Evolutionary conservation across 2,113 vertebrate genomes (phyloP), one percentile per base, ranked within the genome.

Genomic region (Ctenomys sociabilis): DNA sequence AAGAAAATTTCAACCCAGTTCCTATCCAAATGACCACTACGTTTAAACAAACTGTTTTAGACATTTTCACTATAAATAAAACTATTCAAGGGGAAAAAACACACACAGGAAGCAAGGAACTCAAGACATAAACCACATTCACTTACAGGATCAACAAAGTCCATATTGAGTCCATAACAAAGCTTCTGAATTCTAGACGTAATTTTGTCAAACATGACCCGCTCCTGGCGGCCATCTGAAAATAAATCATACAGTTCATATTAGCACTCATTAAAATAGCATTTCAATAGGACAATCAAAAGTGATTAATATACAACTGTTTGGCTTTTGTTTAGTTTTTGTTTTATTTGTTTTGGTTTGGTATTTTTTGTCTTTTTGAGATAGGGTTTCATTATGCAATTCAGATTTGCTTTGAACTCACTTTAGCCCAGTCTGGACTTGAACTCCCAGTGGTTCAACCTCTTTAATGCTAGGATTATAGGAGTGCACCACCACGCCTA

Each of bases 141-240:
- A 99, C 99, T 99, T 98, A 99, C 99, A 0, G 99, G 99, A 83
- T 99, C 99, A 21, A 99, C 99, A 84, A 99, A 99, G 93, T 99
- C 99, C 13, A 98, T 93, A 11, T 99, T 99, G 97, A 99, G 99
- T 81, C 99, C 99, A 4, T 99, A 99, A 97, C 99, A 99, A 57
- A 99, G 99, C 96, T 99, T 99, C 98, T 99, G 99, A 96, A 99
- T 99, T 59, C 99, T 99, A 6, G 99, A 99, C 0, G 99, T 99
- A 97, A 99, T 99, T 98, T 99, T 99, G 98, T 99, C 99, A 40
- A 99, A 99, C 99, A 99, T 99, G 93, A 99, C 99, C 3, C 98
- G 98, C 97, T 99, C 99, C 21, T 99, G 99, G 88, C 98, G 99
- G 37, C 99, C 99, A 98, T 99, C 99, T 99, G 96, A 66, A 95